These are phyloP conservation scores for Syngnathus scovelli DNA, from an alignment of 2,113 vertebrate species.

Conservation along the genomic window DNA sequence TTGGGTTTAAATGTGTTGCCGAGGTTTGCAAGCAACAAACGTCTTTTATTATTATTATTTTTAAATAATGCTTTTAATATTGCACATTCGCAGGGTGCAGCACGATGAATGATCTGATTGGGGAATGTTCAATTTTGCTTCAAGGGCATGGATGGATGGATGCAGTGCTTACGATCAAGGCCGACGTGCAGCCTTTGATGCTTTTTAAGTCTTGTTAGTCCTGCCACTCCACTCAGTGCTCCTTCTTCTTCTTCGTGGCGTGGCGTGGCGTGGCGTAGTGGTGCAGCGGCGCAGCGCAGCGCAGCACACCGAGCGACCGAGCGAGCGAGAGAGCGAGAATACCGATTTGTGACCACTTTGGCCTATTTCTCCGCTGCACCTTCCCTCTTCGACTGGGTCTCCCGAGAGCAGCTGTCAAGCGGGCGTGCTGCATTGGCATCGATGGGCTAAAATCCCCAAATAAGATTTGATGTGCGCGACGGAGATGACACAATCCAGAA, in stretches of 20 bases:
- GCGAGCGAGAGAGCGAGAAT: conserved; percentile 59
- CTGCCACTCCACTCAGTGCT: not conserved
- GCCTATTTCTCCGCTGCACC: conserved; percentile 44
- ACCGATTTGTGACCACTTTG: conserved; percentile 46
- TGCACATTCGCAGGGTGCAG: not conserved
- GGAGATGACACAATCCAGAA: conserved; percentile 46
- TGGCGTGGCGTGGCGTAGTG: conserved; percentile 5
- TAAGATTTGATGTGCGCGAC: conserved; percentile 9
- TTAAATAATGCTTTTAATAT: not conserved
- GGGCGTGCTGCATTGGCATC: conserved; percentile 23
- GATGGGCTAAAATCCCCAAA: not conserved
- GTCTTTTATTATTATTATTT: not conserved
- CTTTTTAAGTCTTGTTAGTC: conserved; percentile 33
- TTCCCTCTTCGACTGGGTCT: conserved; percentile 40
- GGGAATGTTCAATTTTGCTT: not conserved
- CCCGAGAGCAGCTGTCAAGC: conserved; percentile 34
- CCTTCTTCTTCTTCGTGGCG: not conserved
- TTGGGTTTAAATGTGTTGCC: not conserved
- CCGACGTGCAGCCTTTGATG: not conserved
- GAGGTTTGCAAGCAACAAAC: not conserved
- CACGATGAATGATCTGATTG: not conserved
- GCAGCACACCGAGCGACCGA: conserved; percentile 48
- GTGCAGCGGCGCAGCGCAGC: conserved; percentile 39
- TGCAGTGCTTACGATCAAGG: not conserved
- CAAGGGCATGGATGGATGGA: not conserved